phyloP scores from a whole-genome alignment of 2,888 invertebrate species.

The Nemotelus nigrinus region DNA sequence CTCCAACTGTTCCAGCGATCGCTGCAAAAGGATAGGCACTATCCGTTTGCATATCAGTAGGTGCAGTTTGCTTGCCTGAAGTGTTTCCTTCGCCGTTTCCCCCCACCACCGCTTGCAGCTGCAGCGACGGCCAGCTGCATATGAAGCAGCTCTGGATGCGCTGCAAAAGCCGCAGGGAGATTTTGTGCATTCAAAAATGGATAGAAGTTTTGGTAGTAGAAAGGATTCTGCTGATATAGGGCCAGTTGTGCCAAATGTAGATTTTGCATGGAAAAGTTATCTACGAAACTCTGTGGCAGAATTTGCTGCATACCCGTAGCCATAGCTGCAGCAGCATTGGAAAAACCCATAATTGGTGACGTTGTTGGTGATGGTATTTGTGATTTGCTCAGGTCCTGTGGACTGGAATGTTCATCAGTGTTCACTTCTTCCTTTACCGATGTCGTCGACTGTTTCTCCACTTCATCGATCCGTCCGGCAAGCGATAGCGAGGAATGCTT shows the following conservation, averaged over 20 bases:
- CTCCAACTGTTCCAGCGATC: neutral
- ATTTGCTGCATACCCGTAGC: conserved; percentile 10
- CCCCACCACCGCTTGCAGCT: conserved; percentile 9
- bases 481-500: conserved; percentile 52
- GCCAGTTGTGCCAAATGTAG: conserved; percentile 54
- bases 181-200: conserved; percentile 50
- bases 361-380: conserved; percentile 22
- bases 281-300: conserved; percentile 50
- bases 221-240: conserved; percentile 55
- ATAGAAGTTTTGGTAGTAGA: conserved; percentile 54
- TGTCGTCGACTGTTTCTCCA: neutral
- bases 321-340: conserved; percentile 4
- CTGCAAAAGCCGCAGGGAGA: conserved; percentile 18
- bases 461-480: conserved; percentile 33
- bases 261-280: conserved; percentile 55
- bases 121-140: conserved; percentile 32
- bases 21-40: conserved; percentile 12
- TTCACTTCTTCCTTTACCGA: conserved; percentile 28
- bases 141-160: conserved; percentile 20
- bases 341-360: conserved; percentile 14
- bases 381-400: conserved; percentile 50
- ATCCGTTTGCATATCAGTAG: neutral
- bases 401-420: conserved; percentile 38
- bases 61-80: neutral
- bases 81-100: too few species aligned